Evolutionary conservation across 2,797 vertebrate species (phyloP), one percentile per base, ranked within the genome.

Genomic region (Heliangelus exortis): DNA sequence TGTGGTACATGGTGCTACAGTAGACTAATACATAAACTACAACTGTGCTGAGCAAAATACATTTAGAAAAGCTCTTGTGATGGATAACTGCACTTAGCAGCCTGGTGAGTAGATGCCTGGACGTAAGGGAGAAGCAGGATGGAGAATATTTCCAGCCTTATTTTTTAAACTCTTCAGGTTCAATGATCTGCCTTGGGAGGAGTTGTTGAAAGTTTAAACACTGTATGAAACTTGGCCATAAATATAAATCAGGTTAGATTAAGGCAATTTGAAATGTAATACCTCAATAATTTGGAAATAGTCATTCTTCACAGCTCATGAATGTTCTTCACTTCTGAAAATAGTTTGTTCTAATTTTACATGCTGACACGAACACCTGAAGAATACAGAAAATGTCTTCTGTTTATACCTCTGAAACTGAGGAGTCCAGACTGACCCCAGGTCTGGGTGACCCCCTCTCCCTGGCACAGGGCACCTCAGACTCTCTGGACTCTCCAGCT

Each of bases 221-320:
- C 74, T 68, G 22, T 20, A 2, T 61, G 83, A 83, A 67, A 78
- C 51, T 68, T 79, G 61, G 61, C 72, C 89, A 62, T 92, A 89
- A 95, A 92, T 94, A 69, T 78, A 84, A 77, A 90, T 97, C 92
- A 92, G 67, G 74, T 85, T 53, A 26, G 39, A 81, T 89, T 92
- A 87, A 94, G 81, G 67, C 85, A 90, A 78, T 93, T 90, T 77
- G 92, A 77, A 61, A 77, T 81, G 94, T 84, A 88, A 76, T 95
- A 91, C 68, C 87, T 91, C 90, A 82, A 12, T 93, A 91, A 96
- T 95, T 95, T 94, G 76, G 58, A 78, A 95, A 61, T 20, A 92
- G 71, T 76, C 88, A 91, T 96, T 95, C 92, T 95, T 91, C 90
- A 87, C 62, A 92, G 90, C 84, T 93, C 89, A 36, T 68, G 87